Percentiles rank a stretch among this genome's conserved stretches.
Conservation (phyloP, 1,140 invertebrate genomes). For the Aphaenogaster floridana region DNA sequence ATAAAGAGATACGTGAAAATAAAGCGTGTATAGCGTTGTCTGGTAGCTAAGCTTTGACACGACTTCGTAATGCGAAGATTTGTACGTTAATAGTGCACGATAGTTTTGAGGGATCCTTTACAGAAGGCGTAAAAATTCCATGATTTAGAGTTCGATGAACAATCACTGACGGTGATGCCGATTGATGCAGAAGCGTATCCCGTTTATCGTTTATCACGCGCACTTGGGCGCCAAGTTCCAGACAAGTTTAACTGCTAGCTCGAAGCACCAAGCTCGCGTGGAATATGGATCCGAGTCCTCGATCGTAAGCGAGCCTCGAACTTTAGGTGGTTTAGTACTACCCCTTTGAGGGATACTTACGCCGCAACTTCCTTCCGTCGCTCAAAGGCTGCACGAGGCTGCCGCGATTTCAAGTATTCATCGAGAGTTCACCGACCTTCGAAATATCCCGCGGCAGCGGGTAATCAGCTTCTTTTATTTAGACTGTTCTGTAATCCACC, state of each 20-base stretch:
- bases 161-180: slow-evolving; percentile 14
- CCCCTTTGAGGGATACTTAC: slow-evolving; percentile 64
- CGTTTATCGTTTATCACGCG: slow-evolving; percentile 64
- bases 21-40: not conserved
- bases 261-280: slow-evolving; percentile 51
- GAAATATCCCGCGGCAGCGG: slow-evolving; percentile 9
- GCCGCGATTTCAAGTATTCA: slow-evolving; percentile 54
- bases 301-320: slow-evolving; percentile 63
- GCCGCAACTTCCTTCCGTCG: slow-evolving; percentile 23
- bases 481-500: slow-evolving; percentile 27
- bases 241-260: slow-evolving; percentile 69
- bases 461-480: slow-evolving; percentile 61
- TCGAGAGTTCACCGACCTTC: slow-evolving; percentile 41
- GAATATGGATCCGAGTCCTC: slow-evolving; percentile 69
- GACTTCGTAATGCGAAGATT: not conserved
- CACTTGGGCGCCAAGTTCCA: slow-evolving; percentile 65
- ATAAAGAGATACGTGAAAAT: not conserved
- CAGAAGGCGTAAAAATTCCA: not conserved
- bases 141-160: slow-evolving; percentile 45
- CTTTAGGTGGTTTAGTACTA: slow-evolving; percentile 33
- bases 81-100: not conserved
- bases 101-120: not conserved
- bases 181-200: slow-evolving; percentile 48
- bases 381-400: not conserved
- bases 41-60: not conserved